Percentiles rank a stretch among this genome's conserved stretches.
Evolutionary conservation across 1,140 invertebrate genomes (phyloP).

Genomic region (Arion vulgaris): DNA sequence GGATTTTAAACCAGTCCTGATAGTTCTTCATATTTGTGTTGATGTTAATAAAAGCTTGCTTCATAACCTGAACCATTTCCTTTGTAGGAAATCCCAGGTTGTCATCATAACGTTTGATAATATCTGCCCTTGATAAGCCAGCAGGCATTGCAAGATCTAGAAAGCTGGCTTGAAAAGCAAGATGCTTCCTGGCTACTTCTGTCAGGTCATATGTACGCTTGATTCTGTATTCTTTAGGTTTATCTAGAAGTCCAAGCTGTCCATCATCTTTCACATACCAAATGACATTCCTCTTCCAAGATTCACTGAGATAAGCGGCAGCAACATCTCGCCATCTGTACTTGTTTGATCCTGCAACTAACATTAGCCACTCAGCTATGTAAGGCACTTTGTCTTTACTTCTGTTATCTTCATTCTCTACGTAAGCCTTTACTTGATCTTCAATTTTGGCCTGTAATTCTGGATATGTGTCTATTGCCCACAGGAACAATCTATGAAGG

Average conservation of each 20-base stretch:
- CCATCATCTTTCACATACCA: conserved; percentile 65
- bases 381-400: conserved; percentile 61
- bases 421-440: conserved; percentile 48
- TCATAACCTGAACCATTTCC: conserved; percentile 58
- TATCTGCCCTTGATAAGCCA: conserved; percentile 46
- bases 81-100: conserved; percentile 59
- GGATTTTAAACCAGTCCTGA: conserved; percentile 58
- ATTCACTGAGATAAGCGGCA: conserved; percentile 57
- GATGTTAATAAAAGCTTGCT: conserved; percentile 48
- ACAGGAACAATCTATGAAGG: conserved; percentile 60
- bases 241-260: conserved; percentile 57
- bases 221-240: conserved; percentile 52
- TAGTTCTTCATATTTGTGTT: conserved; percentile 51
- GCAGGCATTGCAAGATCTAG: conserved; percentile 61
- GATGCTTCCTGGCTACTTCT: conserved; percentile 57
- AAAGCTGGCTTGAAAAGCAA: conserved; percentile 63
- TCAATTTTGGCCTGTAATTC: conserved; percentile 41
- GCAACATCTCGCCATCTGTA: conserved; percentile 60
- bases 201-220: conserved; percentile 51
- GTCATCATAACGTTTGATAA: conserved; percentile 58
- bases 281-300: conserved; percentile 58
- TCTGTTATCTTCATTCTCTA: conserved; percentile 53
- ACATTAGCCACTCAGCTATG: conserved; percentile 62
- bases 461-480: conserved; percentile 62
- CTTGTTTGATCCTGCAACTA: conserved; percentile 57